Conservation (phyloP, 1,140 invertebrate genomes). For the Drosophila pectinifera region DNA sequence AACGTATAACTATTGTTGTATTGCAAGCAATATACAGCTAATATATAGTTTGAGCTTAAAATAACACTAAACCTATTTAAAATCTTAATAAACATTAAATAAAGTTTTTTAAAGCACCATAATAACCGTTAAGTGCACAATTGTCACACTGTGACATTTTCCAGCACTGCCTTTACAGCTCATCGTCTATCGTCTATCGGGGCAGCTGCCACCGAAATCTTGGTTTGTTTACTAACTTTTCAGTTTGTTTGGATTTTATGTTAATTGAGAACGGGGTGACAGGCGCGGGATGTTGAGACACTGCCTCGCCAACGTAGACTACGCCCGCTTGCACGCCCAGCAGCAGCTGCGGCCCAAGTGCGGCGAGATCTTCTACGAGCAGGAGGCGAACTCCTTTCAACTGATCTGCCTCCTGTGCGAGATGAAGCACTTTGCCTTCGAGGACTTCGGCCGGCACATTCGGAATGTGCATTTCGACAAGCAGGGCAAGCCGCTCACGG, state of each 20-base stretch:
- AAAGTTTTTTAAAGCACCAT: background rate
- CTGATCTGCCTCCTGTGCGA: conserved; percentile 65
- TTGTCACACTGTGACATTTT: background rate
- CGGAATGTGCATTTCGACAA: conserved; percentile 64
- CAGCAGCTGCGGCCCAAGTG: conserved; percentile 61
- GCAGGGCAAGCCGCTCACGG: conserved; percentile 39
- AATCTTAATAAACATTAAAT: no score
- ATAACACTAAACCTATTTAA: no score
- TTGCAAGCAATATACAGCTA: no score
- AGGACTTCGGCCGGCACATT: conserved; percentile 71
- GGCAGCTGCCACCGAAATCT: conserved; percentile 1
- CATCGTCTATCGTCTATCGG: background rate
- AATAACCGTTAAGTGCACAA: conserved; percentile 3
- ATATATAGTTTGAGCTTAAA: no score
- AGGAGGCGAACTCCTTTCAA: conserved; percentile 59
- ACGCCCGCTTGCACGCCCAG: conserved; percentile 53
- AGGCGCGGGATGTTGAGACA: conserved; percentile 66
- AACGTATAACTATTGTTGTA: no score
- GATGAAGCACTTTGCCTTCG: conserved; percentile 69
- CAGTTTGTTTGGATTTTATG: conserved; percentile 27
- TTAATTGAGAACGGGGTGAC: conserved; percentile 6
- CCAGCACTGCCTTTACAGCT: background rate
- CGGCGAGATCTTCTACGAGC: conserved; percentile 69
- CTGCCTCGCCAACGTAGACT: conserved; percentile 62
- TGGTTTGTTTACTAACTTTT: conserved; percentile 35